phyloP scores from a whole-genome alignment of 2,888 invertebrate species.

The Polymixis flavicincta region DNA sequence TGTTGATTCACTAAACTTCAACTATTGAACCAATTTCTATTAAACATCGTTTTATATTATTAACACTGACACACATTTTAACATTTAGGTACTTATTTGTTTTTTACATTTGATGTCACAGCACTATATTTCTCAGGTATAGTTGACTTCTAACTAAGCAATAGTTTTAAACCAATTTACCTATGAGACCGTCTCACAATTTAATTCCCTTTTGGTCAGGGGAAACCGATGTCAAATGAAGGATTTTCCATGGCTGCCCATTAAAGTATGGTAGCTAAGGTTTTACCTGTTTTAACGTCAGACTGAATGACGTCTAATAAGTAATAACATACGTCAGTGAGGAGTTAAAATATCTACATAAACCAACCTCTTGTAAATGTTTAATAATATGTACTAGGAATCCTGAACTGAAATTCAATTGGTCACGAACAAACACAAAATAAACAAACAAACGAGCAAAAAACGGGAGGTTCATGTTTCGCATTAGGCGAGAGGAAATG shows the following conservation, averaged over 20 bases:
- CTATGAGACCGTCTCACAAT: neutral
- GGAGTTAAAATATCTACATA: neutral
- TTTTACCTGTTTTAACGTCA: conserved; percentile 10
- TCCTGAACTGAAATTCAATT: neutral
- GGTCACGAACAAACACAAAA: no score
- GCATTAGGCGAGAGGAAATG: no score
- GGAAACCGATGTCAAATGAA: neutral
- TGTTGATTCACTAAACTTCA: conserved; percentile 22
- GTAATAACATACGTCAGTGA: neutral
- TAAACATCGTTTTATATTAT: neutral
- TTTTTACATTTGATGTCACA: no score
- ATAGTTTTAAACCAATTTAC: conserved; percentile 1
- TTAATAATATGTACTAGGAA: neutral
- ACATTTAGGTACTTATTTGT: no score
- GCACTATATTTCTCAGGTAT: neutral
- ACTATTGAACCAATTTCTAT: conserved; percentile 23
- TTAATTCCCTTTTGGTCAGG: conserved; percentile 18
- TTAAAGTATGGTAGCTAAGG: neutral
- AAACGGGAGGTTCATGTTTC: no score
- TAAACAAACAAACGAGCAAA: no score
- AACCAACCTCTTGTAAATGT: no score
- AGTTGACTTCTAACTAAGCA: conserved; percentile 11
- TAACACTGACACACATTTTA: no score
- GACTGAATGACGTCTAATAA: conserved; percentile 4
- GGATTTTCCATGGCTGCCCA: conserved; percentile 30